Percentiles rank a stretch among this genome's conserved stretches.
These are phyloP conservation scores for Bergia sp. DNA, from an alignment of 92 coral and sea anemone genomes.

Conservation along the genomic window DNA sequence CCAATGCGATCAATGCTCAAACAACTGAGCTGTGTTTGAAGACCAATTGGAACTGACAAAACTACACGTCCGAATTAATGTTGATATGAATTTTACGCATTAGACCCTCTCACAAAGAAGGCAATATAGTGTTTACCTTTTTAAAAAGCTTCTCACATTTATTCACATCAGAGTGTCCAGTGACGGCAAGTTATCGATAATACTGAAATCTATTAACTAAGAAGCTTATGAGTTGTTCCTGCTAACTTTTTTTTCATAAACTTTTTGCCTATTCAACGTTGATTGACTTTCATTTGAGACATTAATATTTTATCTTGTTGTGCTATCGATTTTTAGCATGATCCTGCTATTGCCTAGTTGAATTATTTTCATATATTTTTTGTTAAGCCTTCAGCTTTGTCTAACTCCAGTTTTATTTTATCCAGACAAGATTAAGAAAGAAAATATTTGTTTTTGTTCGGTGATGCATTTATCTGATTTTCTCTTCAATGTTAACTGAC, in stretches of 20 bases:
- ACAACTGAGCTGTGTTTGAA: neutral
- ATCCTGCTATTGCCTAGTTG: neutral
- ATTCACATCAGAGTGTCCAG: no score
- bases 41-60: neutral
- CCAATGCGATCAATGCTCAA: neutral
- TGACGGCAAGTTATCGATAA: neutral
- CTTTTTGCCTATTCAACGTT: no score
- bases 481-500: neutral
- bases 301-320: neutral
- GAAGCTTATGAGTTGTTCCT: neutral
- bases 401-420: no score
- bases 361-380: no score
- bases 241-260: no score
- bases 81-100: no score
- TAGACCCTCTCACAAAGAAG: neutral
- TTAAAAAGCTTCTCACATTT: no score
- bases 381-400: neutral
- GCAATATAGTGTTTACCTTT: no score
- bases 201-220: neutral
- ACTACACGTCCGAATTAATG: neutral
- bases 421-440: neutral
- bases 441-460: no score
- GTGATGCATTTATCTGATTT: neutral
- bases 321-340: neutral
- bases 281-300: no score